Evolutionary conservation across 2,113 vertebrate species (phyloP), one percentile per base, ranked within the genome.

Genomic region (Cervus canadensis): DNA sequence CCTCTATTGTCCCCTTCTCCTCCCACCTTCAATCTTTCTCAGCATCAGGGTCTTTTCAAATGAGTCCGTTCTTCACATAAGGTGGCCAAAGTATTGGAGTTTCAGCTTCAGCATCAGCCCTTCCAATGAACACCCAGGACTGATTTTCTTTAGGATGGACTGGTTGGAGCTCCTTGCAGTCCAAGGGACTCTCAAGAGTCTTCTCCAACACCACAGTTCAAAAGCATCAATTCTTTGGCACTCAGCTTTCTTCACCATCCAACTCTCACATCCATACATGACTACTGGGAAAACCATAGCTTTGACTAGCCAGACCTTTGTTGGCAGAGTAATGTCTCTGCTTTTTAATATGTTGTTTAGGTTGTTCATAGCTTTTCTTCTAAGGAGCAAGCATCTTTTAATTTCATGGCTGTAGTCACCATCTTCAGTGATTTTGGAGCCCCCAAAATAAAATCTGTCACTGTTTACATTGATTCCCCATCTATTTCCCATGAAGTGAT

Each of bases 371-470:
- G 19, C n/a, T 71, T 40, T 71, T 40, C 19, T 40, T 71, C 67
- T 21, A 71, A 40, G n/a, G 19, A 71, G 19, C 10, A 71, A 40
- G 19, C n/a, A 23, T 71, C 67, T 71, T 40, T 71, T 12, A 40
- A 71, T 71, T 71, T 71, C n/a, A 71, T 23, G 67, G n/a, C 19
- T 71, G 5, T 19, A 71, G 10, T 71, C n/a, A 71, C 67, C n/a
- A 71, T 71, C 19, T 23, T 10, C 67, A 71, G 19, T 71, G 19
- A 71, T 40, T 71, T 12, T 71, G 67, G 67, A 71, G n/a, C 67
- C 67, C 4, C 0, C 0, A 21, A 40, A 12, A 3, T 1, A 23
- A 6, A 71, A 36, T 40, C n/a, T 71, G 0, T 6, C n/a, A 71
- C 2, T 71, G 36, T 71, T 33, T 8, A 7, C 62, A 64, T 4